Evolutionary conservation across 2,797 vertebrate species (phyloP), one percentile per base, ranked within the genome.

Genomic region (Eospalax fontanierii): DNA sequence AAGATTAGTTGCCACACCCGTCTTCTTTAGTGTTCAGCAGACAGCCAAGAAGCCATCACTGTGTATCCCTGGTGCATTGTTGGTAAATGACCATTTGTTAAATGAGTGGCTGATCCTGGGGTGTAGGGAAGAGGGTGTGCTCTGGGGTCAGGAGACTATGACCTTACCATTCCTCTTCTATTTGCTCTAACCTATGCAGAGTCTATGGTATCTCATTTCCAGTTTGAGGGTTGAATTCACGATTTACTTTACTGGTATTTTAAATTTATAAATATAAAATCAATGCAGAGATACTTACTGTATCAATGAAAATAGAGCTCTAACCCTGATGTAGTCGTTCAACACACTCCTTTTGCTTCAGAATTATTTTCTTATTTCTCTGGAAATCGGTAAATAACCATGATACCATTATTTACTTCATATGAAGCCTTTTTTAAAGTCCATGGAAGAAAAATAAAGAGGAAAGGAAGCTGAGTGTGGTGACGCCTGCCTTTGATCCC

Each of bases 51-150:
- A 5, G 14, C 3, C 54, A 14, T 28, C 59, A 1, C 24, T 85
- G 0, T 68, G 6, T 68, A 59, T n/a, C 11, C n/a, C 2, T 21
- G 35, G 1, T 59, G 24, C 38, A 50, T 0, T 38, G 4, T 12
- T 66, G 30, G 11, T 50, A 70, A 87, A 65, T 66, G n/a, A 66
- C 6, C 65, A 7, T 26, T 38, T 83, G 14, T 14, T 65, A 16
- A 43, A n/a, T 83, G 11, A 66, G 16, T 71, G 14, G 24, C 16
- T 54, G 7, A 3, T 1, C 2, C 46, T 1, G 10, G 19, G 16
- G 3, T 8, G 2, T 1, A n/a, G 7, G 26, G 2, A 2, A 66
- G 24, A 22, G 35, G 1, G 15, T 12, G 0, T 2, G 8, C 3
- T 35, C 19, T 46, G 54, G 21, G 2, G 9, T 81, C 6, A 74